Percentiles rank a stretch among this genome's conserved stretches.
phyloP scores from a whole-genome alignment of 2,888 invertebrate species.

The Mycogona germanica region DNA sequence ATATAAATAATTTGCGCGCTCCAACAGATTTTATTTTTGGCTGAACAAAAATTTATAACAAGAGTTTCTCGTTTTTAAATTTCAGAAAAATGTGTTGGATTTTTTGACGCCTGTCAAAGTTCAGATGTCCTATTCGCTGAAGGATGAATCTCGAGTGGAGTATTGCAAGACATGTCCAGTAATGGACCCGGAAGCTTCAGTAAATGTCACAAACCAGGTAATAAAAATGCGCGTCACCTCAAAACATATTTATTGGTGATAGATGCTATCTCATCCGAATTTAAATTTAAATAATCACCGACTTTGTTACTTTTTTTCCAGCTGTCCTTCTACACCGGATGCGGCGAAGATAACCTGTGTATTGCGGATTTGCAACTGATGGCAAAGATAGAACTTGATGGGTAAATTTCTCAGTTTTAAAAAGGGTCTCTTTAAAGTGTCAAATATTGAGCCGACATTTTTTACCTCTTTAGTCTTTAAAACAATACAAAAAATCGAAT shows the following conservation, averaged over 20 bases:
- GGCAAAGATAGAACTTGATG: slow-evolving; percentile 1
- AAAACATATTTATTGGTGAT: not conserved
- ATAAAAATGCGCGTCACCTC: not conserved
- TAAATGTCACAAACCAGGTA: slow-evolving; percentile 7
- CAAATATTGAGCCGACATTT: no score
- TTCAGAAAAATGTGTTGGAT: slow-evolving; percentile 9
- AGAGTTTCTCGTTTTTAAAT: not conserved
- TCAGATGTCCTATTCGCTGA: slow-evolving; percentile 9
- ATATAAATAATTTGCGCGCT: no score
- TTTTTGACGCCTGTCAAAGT: slow-evolving; percentile 15
- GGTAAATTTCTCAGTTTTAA: slow-evolving; percentile 4
- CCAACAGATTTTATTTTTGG: no score
- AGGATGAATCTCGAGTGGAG: not conserved
- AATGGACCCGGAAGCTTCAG: slow-evolving; percentile 3
- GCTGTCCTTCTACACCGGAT: slow-evolving; percentile 13
- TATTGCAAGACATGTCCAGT: slow-evolving; percentile 26
- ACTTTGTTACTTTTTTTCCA: no score
- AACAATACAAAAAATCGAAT: not conserved
- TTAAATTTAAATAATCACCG: no score
- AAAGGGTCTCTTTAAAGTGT: no score
- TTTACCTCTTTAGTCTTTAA: no score
- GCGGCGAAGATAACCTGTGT: slow-evolving; percentile 16
- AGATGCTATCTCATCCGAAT: not conserved
- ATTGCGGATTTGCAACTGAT: slow-evolving; percentile 15
- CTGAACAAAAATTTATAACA: no score